These are phyloP conservation scores for Heterochromis multidens DNA, from an alignment of 2,113 vertebrate species.

Conservation along the genomic window DNA sequence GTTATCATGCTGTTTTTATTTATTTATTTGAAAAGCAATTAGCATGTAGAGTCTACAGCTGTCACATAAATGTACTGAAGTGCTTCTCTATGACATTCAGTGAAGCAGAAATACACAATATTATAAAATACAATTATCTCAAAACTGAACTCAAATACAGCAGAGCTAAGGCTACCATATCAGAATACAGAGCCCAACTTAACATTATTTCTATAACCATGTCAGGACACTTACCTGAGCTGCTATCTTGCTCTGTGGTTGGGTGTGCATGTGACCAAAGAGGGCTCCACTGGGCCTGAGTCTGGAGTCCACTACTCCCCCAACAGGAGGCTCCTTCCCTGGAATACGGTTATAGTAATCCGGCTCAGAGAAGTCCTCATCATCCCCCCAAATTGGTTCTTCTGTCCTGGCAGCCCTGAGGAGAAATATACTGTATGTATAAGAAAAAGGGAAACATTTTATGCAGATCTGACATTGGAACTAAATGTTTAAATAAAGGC, in stretches of 20 bases:
- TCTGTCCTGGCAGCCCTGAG: constrained; percentile 78
- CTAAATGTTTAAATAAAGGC: not conserved
- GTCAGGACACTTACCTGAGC: constrained; percentile 70
- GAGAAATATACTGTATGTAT: not conserved
- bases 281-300: constrained; percentile 58
- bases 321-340: constrained; percentile 89
- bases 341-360: constrained; percentile 98
- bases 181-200: not conserved
- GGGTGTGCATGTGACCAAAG: constrained; percentile 71
- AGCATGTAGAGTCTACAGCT: not conserved
- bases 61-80: not conserved
- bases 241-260: constrained; percentile 63
- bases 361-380: constrained; percentile 79
- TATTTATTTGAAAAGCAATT: too few species aligned
- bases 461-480: not conserved
- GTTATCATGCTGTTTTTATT: too few species aligned
- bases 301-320: constrained; percentile 89
- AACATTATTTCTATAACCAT: not conserved
- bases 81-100: not conserved
- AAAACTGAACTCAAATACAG: not conserved
- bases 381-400: constrained; percentile 84
- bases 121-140: not conserved
- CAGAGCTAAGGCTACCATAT: not conserved
- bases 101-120: not conserved
- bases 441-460: not conserved